Base-by-base conservation (phyloP, 2,888 invertebrate species). In the Ethmia dodecea region DNA sequence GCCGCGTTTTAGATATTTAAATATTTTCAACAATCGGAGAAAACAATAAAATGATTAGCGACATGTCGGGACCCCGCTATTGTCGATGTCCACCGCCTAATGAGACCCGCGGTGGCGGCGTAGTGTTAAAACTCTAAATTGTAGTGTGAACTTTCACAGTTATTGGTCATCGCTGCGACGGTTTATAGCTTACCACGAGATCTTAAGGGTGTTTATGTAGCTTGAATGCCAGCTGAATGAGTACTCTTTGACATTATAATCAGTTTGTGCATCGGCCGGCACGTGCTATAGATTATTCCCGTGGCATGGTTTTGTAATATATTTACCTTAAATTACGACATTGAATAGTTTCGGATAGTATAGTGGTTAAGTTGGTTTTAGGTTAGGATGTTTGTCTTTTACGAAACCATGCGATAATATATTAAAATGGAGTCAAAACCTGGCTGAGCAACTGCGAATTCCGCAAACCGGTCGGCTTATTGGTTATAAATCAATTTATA, bases 141-240 rank as follows among this genome's bases (percentile, higher is more conserved):
- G 75, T 79, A 72, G 76, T 83, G 86, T 86, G 84, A 86, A 84
- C 83, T 84, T 83, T 84, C 84, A 84, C 86, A 84, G 77, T 64
- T 64, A 73, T 79, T 54, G 73, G 63, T 52, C 60, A 69, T 65
- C 46, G 48, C 35, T 49, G 26, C 26, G 26, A 3, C 6, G 56
- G 61, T 79, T 79, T 78, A 79, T 74, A 63, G 68, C 65, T 63
- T 55, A 50, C 49, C 57, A 58, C 60, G 52, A 60, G 52, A 58
- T 56, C 47, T 18, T 18, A 46, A 54, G 60, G 58, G 55, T 54
- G 64, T 66, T 65, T 73, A 70, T 64, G 49, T 64, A 41, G 37
- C 38, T 45, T 39, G 37, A 28, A 15, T 30, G 13, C 34, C 8
- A 33, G 30, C 29, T 25, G 29, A 29, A 26, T 11, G 11, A 12